phyloP scores from a whole-genome alignment of 1,140 invertebrate species.

The Papilio aristodemus region DNA sequence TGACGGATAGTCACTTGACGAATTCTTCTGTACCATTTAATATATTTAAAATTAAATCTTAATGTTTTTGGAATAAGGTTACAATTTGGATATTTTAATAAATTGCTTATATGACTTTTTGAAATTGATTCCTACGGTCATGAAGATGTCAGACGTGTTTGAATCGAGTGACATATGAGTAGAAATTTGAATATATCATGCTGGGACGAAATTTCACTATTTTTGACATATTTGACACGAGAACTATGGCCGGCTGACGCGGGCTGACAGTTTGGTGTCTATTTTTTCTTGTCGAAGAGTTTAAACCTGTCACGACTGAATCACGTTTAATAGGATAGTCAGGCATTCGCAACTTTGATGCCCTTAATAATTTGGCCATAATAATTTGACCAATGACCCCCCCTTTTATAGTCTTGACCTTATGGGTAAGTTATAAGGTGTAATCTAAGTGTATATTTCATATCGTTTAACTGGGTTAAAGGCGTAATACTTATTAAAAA shows the following conservation, averaged over 20 bases:
- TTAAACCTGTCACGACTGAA: no score
- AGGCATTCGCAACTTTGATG: no score
- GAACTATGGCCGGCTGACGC: slow-evolving; percentile 42
- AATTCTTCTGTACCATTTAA: slow-evolving; percentile 63
- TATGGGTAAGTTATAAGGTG: no score
- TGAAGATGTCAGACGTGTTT: slow-evolving; percentile 67
- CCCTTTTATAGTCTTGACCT: no score
- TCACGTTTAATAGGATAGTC: no score
- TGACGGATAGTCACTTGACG: slow-evolving; percentile 70
- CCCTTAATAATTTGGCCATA: no score
- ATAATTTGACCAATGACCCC: no score
- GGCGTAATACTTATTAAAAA: no score
- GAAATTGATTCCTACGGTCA: slow-evolving; percentile 38
- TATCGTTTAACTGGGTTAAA: no score
- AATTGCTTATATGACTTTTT: slow-evolving; percentile 37
- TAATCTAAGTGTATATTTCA: no score
- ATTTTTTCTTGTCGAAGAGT: slow-evolving; percentile 42
- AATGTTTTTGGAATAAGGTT: slow-evolving; percentile 32
- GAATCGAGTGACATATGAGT: slow-evolving; percentile 70
- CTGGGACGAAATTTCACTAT: slow-evolving; percentile 68
- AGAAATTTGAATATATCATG: slow-evolving; percentile 72
- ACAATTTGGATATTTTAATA: slow-evolving; percentile 22
- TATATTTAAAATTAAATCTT: slow-evolving; percentile 37
- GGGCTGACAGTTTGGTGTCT: slow-evolving; percentile 40
- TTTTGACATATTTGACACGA: slow-evolving; percentile 57